Evolutionary conservation across 2,113 vertebrate genomes (phyloP).

Genomic region (Leptodactylus fuscus): DNA sequence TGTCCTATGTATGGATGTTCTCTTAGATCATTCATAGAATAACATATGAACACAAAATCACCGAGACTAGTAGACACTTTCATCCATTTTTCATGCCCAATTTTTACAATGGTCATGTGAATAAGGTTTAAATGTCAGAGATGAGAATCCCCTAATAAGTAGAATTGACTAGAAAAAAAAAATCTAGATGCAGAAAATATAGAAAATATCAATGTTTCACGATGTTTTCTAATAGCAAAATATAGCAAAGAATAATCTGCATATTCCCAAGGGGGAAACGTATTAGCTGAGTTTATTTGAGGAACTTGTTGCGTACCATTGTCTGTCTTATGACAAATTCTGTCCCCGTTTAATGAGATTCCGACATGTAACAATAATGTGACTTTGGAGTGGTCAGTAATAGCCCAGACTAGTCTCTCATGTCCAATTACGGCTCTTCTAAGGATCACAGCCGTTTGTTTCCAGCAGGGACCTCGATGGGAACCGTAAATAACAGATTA

Average conservation of each 20-base stretch:
- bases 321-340: not conserved
- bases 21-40: no score
- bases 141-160: no score
- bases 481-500: constrained; percentile 6
- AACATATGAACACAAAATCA: no score
- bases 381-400: constrained; percentile 19
- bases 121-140: no score
- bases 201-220: not conserved
- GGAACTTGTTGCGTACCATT: not conserved
- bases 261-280: not conserved
- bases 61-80: no score
- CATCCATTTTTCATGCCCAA: no score
- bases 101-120: no score
- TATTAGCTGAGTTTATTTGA: not conserved
- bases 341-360: not conserved
- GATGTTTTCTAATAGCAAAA: not conserved
- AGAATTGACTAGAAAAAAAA: no score
- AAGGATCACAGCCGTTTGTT: not conserved
- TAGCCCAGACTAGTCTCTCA: not conserved
- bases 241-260: not conserved
- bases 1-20: no score
- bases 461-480: not conserved
- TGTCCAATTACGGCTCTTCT: not conserved
- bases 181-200: no score
- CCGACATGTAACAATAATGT: not conserved